phyloP scores from a whole-genome alignment of 1,140 invertebrate species.

The Sipha flava region DNA sequence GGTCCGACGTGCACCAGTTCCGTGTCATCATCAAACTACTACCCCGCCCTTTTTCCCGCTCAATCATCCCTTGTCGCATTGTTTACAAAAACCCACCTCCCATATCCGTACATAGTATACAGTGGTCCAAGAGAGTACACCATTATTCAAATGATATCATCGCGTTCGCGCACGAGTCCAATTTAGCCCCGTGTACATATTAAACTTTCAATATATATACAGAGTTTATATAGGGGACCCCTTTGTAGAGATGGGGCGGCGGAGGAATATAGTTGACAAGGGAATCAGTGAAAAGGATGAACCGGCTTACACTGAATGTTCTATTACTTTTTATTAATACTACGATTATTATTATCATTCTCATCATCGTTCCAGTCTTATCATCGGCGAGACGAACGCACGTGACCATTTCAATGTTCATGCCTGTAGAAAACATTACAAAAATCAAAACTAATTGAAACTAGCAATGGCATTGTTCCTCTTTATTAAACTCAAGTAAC shows the following conservation, averaged over 20 bases:
- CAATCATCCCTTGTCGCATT: neutral
- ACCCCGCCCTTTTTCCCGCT: neutral
- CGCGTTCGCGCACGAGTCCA: constrained; percentile 8
- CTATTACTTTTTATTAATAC: constrained; percentile 5
- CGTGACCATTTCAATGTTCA: neutral
- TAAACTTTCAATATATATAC: constrained; percentile 14
- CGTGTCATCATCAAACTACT: constrained; percentile 16
- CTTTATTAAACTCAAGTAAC: too few species aligned
- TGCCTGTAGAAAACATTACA: too few species aligned
- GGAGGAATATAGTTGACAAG: neutral
- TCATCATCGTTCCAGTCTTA: too few species aligned
- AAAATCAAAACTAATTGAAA: constrained; percentile 6
- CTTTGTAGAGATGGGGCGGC: neutral
- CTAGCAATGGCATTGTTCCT: too few species aligned
- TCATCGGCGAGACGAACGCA: neutral
- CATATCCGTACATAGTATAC: neutral
- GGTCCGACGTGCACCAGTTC: constrained; percentile 23
- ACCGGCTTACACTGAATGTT: neutral
- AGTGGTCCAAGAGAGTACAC: neutral
- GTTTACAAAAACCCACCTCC: neutral
- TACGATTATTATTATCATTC: neutral
- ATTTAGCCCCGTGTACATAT: constrained; percentile 10
- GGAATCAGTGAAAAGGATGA: neutral
- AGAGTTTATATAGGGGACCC: neutral
- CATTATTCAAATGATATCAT: constrained; percentile 25